A percentile compares a stretch with the other conserved stretches of the same genome.
Conservation (phyloP, 2,113 vertebrate genomes). For the Cephalopholis sonnerati region DNA sequence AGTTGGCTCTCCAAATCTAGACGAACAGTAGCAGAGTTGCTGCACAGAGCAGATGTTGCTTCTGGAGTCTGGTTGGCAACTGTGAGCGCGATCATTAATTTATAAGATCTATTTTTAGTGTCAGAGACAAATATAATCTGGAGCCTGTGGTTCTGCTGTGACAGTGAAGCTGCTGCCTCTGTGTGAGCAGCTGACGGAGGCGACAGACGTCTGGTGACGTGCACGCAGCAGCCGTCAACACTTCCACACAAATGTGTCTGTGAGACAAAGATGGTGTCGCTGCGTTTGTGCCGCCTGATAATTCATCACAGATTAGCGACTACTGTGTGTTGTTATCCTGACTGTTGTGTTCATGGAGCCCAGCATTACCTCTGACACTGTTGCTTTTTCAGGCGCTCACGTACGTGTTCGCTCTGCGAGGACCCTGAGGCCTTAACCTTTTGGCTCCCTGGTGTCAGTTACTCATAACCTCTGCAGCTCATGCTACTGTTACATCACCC, state of each 20-base stretch:
- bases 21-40: background rate
- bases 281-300: background rate
- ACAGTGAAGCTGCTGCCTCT: background rate
- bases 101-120: constrained; percentile 64
- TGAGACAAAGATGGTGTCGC: background rate
- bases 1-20: background rate
- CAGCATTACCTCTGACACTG: too few relatives aligned
- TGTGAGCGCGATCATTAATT: constrained; percentile 52
- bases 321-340: background rate
- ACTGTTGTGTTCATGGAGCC: too few relatives aligned
- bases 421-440: constrained; percentile 24
- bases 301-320: background rate
- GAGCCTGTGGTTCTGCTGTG: constrained; percentile 8
- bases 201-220: background rate
- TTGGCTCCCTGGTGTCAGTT: constrained; percentile 30
- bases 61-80: constrained; percentile 33
- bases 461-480: constrained; percentile 20
- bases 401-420: background rate
- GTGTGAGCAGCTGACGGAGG: background rate
- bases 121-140: constrained; percentile 44
- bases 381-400: background rate
- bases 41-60: constrained; percentile 48
- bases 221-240: too few relatives aligned
- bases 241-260: background rate
- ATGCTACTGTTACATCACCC: constrained; percentile 47